Percentiles rank a stretch among this genome's conserved stretches.
These are phyloP conservation scores for Sinocyclocheilus maitianheensis DNA, from an alignment of 2,113 vertebrate genomes.

Conservation along the genomic window DNA sequence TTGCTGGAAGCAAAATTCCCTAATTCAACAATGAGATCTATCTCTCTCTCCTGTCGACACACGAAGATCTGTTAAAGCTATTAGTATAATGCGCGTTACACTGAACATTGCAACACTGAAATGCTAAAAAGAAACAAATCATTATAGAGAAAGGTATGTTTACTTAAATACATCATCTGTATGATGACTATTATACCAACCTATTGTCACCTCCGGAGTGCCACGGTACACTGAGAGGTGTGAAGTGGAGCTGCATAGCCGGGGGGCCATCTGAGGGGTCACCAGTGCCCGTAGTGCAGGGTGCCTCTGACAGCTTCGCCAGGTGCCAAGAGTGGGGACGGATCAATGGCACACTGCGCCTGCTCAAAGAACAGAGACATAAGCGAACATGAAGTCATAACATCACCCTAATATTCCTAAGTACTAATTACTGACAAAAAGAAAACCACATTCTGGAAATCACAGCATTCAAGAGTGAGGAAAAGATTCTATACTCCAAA, in stretches of 20 bases:
- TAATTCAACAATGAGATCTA: constrained; percentile 6
- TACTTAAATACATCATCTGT: neutral
- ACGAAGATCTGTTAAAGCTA: neutral
- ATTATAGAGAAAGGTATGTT: neutral
- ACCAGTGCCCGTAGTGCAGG: constrained; percentile 69
- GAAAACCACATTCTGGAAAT: neutral
- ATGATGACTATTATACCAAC: constrained; percentile 58
- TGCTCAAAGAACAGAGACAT: constrained; percentile 64
- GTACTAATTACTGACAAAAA: constrained; percentile 8
- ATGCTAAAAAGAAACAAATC: neutral
- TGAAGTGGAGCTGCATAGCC: constrained; percentile 88
- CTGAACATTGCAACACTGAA: neutral
- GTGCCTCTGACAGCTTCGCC: constrained; percentile 84
- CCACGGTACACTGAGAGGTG: constrained; percentile 89
- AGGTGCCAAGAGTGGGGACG: constrained; percentile 94
- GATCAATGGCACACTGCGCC: constrained; percentile 84
- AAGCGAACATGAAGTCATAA: constrained; percentile 7
- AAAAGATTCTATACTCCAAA: neutral
- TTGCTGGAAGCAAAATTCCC: constrained; percentile 54
- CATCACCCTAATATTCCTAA: neutral
- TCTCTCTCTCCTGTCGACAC: neutral
- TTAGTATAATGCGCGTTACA: neutral
- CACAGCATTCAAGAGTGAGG: neutral
- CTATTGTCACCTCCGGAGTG: constrained; percentile 84
- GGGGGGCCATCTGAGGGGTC: constrained; percentile 71